Evolutionary conservation across 1,140 invertebrate species (phyloP), one percentile per base, ranked within the genome.

Genomic region (Drosophila azteca): DNA sequence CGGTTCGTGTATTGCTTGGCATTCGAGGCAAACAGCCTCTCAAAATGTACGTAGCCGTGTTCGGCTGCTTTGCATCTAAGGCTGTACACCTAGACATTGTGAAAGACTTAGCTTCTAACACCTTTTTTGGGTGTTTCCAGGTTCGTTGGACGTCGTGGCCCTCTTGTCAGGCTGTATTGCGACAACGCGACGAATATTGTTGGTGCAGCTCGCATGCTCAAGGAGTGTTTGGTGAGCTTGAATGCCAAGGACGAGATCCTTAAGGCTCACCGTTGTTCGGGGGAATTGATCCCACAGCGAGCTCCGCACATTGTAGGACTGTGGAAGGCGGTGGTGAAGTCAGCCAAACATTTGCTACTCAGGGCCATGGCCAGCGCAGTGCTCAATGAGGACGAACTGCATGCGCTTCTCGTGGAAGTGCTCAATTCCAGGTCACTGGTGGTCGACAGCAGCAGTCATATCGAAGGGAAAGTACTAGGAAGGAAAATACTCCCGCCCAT

Each of bases 81-180:
- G 53, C 54, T 26, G 45, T 57, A 45, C 22, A 57, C 26, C 15
- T 57, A 57, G 17, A 20, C 17, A 20, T 20, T 20, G 17, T 20
- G 17, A 20, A 20, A 20, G 17, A 20, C 17, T 20, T 20, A 1
- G 1, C 17, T 20, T 20, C 17, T 20, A 20, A 20, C 17, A 20
- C 17, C 17, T 20, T 20, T 20, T 45, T 29, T 57, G 45, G 45
- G 29, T 58, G 43, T 11, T 46, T 31, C 24, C 15, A 29, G 15
- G 24, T 20, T 58, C 41, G 26, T 31, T n/a, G 29, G n/a, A 31
- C 15, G 50, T 11, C 15, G 31, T n/a, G 17, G 15, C 1, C 31
- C 31, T 13, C 15, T 41, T 53, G 31, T 53, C 17, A 53, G 22
- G 7, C 24, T 45, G 2, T 57, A 44, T 15, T 43, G 39, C 39